Percentiles rank a stretch among this genome's conserved stretches.
Evolutionary conservation across 2,113 vertebrate species (phyloP).

Genomic region (Prunella himalayana): DNA sequence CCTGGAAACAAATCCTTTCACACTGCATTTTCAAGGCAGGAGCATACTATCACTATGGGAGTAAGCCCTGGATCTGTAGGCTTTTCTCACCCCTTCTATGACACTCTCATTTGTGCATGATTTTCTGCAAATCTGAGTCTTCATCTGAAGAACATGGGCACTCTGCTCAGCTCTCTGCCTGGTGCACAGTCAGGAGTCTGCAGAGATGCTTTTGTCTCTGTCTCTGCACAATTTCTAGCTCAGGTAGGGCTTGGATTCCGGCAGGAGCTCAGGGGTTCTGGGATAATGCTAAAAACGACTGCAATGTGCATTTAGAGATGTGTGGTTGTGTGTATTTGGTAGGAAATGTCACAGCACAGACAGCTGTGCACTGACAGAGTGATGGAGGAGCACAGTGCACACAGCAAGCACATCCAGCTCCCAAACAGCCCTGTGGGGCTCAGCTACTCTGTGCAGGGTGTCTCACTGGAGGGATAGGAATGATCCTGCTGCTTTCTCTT

Average conservation of each 20-base stretch:
- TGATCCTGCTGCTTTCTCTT: background rate
- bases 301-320: background rate
- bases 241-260: background rate
- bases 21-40: background rate
- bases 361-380: background rate
- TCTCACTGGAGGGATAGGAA: background rate
- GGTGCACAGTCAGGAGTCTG: background rate
- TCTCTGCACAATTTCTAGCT: background rate
- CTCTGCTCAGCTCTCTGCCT: background rate
- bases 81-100: background rate
- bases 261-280: background rate
- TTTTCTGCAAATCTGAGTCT: background rate
- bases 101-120: background rate
- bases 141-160: background rate
- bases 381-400: fast-evolving
- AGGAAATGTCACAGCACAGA: background rate
- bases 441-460: fast-evolving
- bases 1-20: background rate
- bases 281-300: fast-evolving
- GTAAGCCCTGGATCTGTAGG: background rate
- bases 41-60: background rate
- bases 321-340: background rate
- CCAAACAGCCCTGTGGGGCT: background rate
- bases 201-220: background rate
- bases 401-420: background rate